Base-by-base conservation (phyloP, 2,113 vertebrate species). In the Shinisaurus crocodilurus region DNA sequence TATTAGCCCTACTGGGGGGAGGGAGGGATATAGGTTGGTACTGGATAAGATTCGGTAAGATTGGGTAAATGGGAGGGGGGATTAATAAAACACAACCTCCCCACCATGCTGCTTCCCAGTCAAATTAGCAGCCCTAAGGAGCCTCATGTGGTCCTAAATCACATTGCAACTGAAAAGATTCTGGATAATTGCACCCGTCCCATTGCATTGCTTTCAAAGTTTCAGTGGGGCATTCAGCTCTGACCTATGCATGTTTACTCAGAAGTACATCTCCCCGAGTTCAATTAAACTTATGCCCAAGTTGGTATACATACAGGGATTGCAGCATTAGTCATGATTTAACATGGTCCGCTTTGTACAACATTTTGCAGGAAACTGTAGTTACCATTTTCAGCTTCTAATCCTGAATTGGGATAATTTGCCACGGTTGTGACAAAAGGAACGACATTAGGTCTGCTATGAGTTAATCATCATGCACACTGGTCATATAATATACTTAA, bases 391-490 rank as follows among this genome's bases (percentile, higher is more conserved):
- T 40, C 37, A 94, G 75, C 12, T 27, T 12, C 37, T 87, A 5
- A 6, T 88, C 40, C 57, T 54, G 85, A 82, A 91, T 74, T 9
- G 10, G 72, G 86, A 87, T 93, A 75, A 93, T 60, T 88, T 91
- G 81, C 65, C 75, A 90, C 1, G 45, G 83, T 90, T 86, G 83
- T 43, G 45, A 43, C 15, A 27, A 57, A 67, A 76, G 9, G 75
- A 70, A 43, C 45, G 12, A 85, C 90, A 87, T 76, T 92, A 57
- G 67, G 92, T 72, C 91, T 91, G 67, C 25, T 82, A 76, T 75
- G 67, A 82, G 90, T 96, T 95, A 95, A 96, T 95, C 69, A 95
- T 95, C 95, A 94, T 29, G 70, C 81, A 50, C 18, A 75, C 50
- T 0, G 0, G 34, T 72, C 65, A 45, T 57, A 67, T 60, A 84